These are phyloP conservation scores for Spodoptera picta DNA, from an alignment of 2,888 invertebrate species.

Conservation along the genomic window DNA sequence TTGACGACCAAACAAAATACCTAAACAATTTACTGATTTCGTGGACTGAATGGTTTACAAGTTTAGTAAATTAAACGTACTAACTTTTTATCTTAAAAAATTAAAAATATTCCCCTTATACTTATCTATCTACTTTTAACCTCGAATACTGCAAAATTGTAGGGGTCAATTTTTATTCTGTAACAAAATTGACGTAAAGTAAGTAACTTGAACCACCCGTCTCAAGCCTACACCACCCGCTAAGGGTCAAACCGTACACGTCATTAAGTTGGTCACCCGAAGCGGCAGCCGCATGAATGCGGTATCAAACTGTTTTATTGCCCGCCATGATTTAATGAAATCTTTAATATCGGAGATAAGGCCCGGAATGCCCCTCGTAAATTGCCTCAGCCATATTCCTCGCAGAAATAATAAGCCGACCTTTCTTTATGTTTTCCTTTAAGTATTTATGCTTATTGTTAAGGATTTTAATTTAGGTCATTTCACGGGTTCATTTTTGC, in stretches of 20 bases:
- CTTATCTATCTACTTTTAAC: too few relatives aligned
- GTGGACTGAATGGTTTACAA: too few relatives aligned
- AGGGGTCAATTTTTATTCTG: too few relatives aligned
- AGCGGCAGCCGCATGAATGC: slow-evolving; percentile 76
- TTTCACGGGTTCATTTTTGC: slow-evolving; percentile 4
- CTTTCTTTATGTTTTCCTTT: slow-evolving; percentile 45
- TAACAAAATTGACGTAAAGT: too few relatives aligned
- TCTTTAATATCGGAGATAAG: slow-evolving; percentile 87
- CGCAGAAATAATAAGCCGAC: slow-evolving; percentile 60
- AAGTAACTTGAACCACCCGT: neutral
- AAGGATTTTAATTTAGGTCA: slow-evolving; percentile 41
- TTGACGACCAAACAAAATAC: too few relatives aligned
- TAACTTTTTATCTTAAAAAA: too few relatives aligned
- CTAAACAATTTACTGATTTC: too few relatives aligned
- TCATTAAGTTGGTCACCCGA: slow-evolving; percentile 85
- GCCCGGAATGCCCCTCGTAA: slow-evolving; percentile 75
- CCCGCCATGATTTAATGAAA: slow-evolving; percentile 87
- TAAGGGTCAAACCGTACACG: slow-evolving; percentile 77
- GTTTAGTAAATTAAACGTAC: too few relatives aligned
- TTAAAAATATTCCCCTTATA: too few relatives aligned
- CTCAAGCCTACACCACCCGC: slow-evolving; percentile 50
- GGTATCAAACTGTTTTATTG: slow-evolving; percentile 88
- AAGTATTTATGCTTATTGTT: slow-evolving; percentile 56
- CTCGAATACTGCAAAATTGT: too few relatives aligned
- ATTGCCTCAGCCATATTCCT: slow-evolving; percentile 77